A percentile compares a stretch with the other conserved stretches of the same genome.
Evolutionary conservation across 1,140 invertebrate species (phyloP).

Genomic region (Drosophila nannoptera): DNA sequence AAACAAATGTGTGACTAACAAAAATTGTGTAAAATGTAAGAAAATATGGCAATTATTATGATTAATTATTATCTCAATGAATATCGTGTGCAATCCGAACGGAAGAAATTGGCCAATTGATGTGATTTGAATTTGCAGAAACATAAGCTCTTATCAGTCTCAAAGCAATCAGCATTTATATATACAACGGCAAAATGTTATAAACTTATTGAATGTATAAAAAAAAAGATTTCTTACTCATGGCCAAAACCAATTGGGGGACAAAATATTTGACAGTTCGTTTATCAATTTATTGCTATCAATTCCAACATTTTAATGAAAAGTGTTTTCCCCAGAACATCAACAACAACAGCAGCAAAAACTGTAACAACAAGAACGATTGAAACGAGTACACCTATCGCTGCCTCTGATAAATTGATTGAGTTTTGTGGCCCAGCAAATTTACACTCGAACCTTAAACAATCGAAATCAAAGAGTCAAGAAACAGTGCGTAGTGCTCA

Average conservation of each 20-base stretch:
- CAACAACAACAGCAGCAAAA: conserved; percentile 23
- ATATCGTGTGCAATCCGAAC: conserved; percentile 11
- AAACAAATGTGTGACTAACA: conserved; percentile 46
- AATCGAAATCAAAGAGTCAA: conserved; percentile 39
- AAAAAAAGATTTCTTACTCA: conserved; percentile 34
- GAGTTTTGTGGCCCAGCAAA: conserved; percentile 44
- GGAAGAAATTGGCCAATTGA: conserved; percentile 29
- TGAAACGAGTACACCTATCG: conserved; percentile 47
- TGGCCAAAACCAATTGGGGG: conserved; percentile 5
- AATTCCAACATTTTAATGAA: conserved; percentile 66
- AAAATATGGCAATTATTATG: conserved; percentile 18
- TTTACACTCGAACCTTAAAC: conserved; percentile 37
- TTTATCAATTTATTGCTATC: conserved; percentile 76
- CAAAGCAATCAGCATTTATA: conserved; percentile 4
- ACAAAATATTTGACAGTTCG: conserved; percentile 64
- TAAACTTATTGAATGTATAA: conserved; percentile 11
- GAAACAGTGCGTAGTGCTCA: conserved; percentile 36
- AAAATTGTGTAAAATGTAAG: conserved; percentile 41
- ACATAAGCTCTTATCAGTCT: conserved; percentile 35
- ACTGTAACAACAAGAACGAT: conserved; percentile 9
- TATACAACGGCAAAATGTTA: neutral
- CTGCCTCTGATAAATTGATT: conserved; percentile 69
- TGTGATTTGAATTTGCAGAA: conserved; percentile 37
- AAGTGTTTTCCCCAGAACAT: conserved; percentile 61
- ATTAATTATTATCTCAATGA: conserved; percentile 10